Evolutionary conservation across 2,113 vertebrate species (phyloP).

Genomic region (Lepidothrix coronata): DNA sequence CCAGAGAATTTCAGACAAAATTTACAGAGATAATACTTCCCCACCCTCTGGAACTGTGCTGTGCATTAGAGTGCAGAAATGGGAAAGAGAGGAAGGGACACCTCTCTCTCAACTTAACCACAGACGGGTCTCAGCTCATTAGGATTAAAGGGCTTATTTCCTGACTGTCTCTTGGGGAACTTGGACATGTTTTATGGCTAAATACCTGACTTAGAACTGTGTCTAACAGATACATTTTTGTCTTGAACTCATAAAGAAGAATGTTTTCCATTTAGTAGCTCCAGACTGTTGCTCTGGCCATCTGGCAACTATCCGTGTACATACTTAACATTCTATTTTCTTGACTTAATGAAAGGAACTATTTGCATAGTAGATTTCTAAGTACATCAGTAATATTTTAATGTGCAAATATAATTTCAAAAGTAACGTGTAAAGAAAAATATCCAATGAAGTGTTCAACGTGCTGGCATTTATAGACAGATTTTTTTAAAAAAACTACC

Average conservation of each 20-base stretch:
- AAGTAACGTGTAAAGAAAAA: neutral
- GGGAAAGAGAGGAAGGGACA: neutral
- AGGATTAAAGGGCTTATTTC: neutral
- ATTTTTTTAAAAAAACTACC: neutral
- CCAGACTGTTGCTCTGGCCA: neutral
- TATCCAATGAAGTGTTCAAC: neutral
- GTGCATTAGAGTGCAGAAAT: neutral
- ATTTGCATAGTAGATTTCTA: conserved; percentile 16
- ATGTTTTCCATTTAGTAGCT: conserved; percentile 21
- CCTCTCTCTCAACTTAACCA: neutral
- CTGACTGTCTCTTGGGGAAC: neutral
- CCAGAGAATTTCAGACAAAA: neutral
- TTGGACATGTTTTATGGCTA: neutral
- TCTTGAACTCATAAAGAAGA: conserved; percentile 1
- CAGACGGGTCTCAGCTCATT: neutral
- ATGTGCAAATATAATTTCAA: neutral
- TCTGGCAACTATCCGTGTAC: neutral
- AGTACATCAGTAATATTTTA: neutral
- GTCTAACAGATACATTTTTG: neutral
- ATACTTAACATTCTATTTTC: conserved; percentile 42
- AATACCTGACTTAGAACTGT: neutral
- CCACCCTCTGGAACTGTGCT: neutral
- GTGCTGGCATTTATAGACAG: neutral
- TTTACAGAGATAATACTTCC: neutral
- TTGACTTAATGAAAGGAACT: conserved; percentile 41